Conservation (phyloP, 2,113 vertebrate genomes). For the Rhagologus leucostigma region DNA sequence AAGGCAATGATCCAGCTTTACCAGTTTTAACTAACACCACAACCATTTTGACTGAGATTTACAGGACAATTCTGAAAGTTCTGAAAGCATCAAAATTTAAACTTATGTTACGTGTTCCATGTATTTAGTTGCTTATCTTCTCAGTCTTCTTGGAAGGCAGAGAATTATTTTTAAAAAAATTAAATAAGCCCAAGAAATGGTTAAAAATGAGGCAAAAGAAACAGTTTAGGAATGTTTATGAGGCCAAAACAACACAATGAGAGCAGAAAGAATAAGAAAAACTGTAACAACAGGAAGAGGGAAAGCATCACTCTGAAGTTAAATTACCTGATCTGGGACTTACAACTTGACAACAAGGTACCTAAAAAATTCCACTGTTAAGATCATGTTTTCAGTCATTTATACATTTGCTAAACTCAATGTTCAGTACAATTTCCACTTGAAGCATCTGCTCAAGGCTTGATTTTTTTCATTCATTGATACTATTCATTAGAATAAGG, state of each 20-base stretch:
- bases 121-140: background rate
- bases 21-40: constrained; percentile 23
- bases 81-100: background rate
- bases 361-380: background rate
- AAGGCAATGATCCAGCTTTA: constrained; percentile 12
- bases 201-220: background rate
- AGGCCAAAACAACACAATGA: background rate
- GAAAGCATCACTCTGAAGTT: background rate
- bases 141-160: background rate
- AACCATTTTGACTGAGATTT: background rate
- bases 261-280: background rate
- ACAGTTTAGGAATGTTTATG: background rate
- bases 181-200: background rate
- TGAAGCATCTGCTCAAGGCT: background rate
- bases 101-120: background rate
- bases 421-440: background rate
- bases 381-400: background rate
- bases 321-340: background rate
- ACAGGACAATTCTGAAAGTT: background rate
- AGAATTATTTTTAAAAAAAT: background rate
- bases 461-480: background rate
- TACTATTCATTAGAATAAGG: background rate
- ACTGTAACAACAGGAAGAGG: background rate
- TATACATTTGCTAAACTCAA: background rate
- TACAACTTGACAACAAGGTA: background rate